A percentile compares a stretch with the other conserved stretches of the same genome.
phyloP scores from a whole-genome alignment of 2,113 vertebrate genomes.

The Uria aalge region DNA sequence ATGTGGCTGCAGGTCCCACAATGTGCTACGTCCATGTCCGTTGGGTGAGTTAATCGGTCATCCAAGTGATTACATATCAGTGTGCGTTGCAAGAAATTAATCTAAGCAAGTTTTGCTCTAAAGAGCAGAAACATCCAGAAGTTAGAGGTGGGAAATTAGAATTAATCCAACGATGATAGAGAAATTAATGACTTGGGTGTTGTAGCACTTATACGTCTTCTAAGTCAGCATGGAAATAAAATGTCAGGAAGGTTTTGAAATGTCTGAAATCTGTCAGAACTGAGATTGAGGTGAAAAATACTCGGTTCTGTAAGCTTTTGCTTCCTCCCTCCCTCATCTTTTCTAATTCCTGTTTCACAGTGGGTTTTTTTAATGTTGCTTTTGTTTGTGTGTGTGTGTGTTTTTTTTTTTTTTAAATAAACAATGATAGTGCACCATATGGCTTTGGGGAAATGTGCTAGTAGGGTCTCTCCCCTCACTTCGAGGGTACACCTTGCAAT shows the following conservation, averaged over 20 bases:
- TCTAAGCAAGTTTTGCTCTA: not conserved
- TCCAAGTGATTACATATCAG: not conserved
- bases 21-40: not conserved
- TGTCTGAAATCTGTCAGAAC: not conserved
- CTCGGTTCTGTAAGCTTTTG: not conserved
- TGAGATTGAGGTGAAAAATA: not conserved
- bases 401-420: not conserved
- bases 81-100: not conserved
- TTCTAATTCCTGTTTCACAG: not conserved
- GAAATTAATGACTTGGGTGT: not conserved
- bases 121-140: not conserved
- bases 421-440: not conserved
- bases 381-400: too few relatives aligned
- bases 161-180: not conserved
- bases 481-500: not conserved
- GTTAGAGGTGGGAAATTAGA: not conserved
- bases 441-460: not conserved
- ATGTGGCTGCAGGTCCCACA: not conserved
- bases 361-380: too few relatives aligned
- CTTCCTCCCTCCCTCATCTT: not conserved
- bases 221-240: not conserved
- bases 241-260: not conserved
- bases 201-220: rapidly evolving
- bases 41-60: not conserved
- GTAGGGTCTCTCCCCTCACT: not conserved